These are phyloP conservation scores for Galaxias olidus DNA, from an alignment of 2,797 vertebrate genomes.

Conservation along the genomic window DNA sequence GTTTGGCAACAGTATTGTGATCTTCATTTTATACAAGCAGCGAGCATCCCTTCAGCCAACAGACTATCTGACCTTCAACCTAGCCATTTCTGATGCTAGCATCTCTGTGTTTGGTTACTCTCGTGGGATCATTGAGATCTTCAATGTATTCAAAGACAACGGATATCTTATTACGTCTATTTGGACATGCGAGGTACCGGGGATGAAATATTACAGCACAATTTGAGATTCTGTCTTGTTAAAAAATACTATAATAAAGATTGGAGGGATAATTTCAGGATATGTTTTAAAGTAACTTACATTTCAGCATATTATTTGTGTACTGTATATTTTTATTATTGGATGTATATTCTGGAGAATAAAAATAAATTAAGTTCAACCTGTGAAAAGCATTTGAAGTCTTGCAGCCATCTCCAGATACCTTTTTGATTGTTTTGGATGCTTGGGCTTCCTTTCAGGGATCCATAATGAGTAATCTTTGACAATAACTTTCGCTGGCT, in stretches of 20 bases:
- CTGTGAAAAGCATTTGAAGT: too few relatives aligned
- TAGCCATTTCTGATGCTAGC: slow-evolving; percentile 79
- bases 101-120: slow-evolving; percentile 83
- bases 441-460: too few relatives aligned
- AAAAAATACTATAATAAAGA: too few relatives aligned
- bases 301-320: too few relatives aligned
- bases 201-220: not conserved
- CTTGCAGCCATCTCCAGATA: too few relatives aligned
- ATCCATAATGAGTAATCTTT: slow-evolving; percentile 1
- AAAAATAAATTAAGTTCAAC: too few relatives aligned
- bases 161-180: slow-evolving; percentile 78
- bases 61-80: slow-evolving; percentile 81
- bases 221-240: too few relatives aligned
- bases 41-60: slow-evolving; percentile 75
- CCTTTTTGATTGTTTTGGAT: too few relatives aligned
- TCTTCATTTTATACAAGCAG: slow-evolving; percentile 80
- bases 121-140: slow-evolving; percentile 81
- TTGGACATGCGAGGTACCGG: slow-evolving; percentile 81
- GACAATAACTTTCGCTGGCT: not conserved
- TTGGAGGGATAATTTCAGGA: too few relatives aligned
- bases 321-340: too few relatives aligned
- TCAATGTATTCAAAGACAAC: slow-evolving; percentile 79
- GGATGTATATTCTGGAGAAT: too few relatives aligned
- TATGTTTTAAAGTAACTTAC: too few relatives aligned
- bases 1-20: slow-evolving; percentile 83